Percentiles rank a stretch among this genome's conserved stretches.
Conservation (phyloP, 2,888 invertebrate species). For the Cistogaster globosa region DNA sequence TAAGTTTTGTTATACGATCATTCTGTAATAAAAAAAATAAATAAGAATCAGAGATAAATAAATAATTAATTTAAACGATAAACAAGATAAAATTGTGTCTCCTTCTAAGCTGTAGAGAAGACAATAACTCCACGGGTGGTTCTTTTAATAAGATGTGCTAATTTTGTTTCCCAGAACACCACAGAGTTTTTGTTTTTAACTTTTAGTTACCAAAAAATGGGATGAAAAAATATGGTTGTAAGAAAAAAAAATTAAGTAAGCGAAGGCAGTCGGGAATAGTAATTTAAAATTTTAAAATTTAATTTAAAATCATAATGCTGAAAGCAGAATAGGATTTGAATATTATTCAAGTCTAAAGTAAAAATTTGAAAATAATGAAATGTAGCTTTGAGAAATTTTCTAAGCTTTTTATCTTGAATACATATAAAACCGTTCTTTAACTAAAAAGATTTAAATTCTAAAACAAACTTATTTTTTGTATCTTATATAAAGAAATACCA, state of each 20-base stretch:
- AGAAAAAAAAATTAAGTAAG: background rate
- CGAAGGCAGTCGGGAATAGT: too few species aligned
- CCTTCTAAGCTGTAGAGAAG: background rate
- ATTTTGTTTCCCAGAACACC: constrained; percentile 38
- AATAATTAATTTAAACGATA: too few species aligned
- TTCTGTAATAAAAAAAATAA: constrained; percentile 85
- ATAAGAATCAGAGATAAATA: constrained; percentile 56
- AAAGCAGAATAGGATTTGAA: too few species aligned
- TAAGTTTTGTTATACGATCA: constrained; percentile 93
- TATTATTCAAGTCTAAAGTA: background rate
- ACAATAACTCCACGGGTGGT: constrained; percentile 47
- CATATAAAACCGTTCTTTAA: too few species aligned
- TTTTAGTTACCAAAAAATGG: background rate
- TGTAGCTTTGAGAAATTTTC: too few species aligned
- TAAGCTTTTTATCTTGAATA: too few species aligned
- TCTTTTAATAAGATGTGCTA: constrained; percentile 20
- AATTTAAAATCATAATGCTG: background rate
- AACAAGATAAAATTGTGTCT: background rate
- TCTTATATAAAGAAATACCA: constrained; percentile 72
- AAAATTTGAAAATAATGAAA: too few species aligned
- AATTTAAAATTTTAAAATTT: too few species aligned
- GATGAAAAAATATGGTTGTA: background rate
- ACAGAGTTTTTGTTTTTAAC: constrained; percentile 19
- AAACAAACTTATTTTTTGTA: too few species aligned
- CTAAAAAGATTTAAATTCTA: too few species aligned